These are phyloP conservation scores for Todiramphus chloris DNA, from an alignment of 2,113 vertebrate species.

Conservation along the genomic window DNA sequence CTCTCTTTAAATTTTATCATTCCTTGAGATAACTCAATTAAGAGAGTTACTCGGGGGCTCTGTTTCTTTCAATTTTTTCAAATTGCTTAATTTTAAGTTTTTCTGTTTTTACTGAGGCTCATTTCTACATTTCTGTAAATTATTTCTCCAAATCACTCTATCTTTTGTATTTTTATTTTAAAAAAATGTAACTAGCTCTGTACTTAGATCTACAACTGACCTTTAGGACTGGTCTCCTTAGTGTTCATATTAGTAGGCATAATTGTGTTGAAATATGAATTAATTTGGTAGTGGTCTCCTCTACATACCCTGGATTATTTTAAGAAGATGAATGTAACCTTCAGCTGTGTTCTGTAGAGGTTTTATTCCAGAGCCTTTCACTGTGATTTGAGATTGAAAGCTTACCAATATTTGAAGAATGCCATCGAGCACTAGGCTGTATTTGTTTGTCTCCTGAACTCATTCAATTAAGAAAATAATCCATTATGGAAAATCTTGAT, in stretches of 20 bases:
- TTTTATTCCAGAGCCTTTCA: slow-evolving; percentile 41
- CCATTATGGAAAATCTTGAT: slow-evolving; percentile 75
- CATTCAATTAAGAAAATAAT: slow-evolving; percentile 74
- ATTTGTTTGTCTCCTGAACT: slow-evolving; percentile 67
- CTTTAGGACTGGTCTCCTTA: slow-evolving; percentile 1
- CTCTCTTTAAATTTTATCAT: background rate
- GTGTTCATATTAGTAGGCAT: slow-evolving; percentile 20
- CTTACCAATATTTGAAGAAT: slow-evolving; percentile 73
- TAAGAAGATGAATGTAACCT: slow-evolving; percentile 64
- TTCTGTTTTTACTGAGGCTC: background rate
- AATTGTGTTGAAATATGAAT: slow-evolving; percentile 40
- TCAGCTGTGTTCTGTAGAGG: slow-evolving; percentile 37
- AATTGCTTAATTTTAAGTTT: background rate
- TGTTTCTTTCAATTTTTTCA: background rate
- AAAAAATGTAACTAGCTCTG: background rate
- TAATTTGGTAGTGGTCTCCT: slow-evolving; percentile 31
- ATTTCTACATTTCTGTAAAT: background rate
- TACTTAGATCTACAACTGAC: background rate
- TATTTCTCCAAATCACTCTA: background rate
- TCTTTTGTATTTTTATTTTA: background rate
- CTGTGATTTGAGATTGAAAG: slow-evolving; percentile 63
- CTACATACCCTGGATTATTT: slow-evolving; percentile 33
- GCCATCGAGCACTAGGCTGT: slow-evolving; percentile 47
- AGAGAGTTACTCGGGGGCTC: background rate
- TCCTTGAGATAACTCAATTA: background rate